phyloP scores from a whole-genome alignment of 1,140 invertebrate genomes.

The Pseudachorutes palmiensis region DNA sequence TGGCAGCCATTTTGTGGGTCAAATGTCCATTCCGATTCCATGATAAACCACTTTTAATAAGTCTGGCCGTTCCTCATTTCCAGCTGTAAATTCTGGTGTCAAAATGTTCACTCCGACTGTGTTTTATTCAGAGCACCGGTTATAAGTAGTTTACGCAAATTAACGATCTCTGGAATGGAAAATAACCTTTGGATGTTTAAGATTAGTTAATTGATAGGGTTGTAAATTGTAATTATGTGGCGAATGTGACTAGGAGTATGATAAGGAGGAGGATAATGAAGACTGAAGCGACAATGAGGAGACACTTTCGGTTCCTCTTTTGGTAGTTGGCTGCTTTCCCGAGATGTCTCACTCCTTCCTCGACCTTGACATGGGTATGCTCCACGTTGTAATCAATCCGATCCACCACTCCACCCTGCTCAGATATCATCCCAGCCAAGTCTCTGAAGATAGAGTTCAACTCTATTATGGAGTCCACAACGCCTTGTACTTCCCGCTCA shows the following conservation, averaged over 20 bases:
- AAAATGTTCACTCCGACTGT: too few relatives aligned
- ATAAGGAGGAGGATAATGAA: constrained; percentile 33
- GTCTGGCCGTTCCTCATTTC: too few relatives aligned
- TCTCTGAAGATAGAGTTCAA: constrained; percentile 89
- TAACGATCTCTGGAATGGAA: too few relatives aligned
- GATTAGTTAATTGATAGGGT: too few relatives aligned
- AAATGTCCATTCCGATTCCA: too few relatives aligned
- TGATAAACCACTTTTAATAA: too few relatives aligned
- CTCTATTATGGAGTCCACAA: constrained; percentile 85
- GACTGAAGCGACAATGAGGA: constrained; percentile 34
- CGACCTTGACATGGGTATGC: constrained; percentile 73
- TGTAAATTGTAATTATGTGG: too few relatives aligned
- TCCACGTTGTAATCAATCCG: constrained; percentile 95
- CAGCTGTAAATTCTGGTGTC: too few relatives aligned
- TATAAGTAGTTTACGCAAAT: too few relatives aligned
- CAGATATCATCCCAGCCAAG: constrained; percentile 53
- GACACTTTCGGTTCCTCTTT: constrained; percentile 71
- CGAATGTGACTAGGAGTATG: constrained; percentile 32
- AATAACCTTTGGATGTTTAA: too few relatives aligned
- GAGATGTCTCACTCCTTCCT: constrained; percentile 70
- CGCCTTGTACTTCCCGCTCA: constrained; percentile 80
- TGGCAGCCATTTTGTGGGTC: too few relatives aligned
- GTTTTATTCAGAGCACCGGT: too few relatives aligned
- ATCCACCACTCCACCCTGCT: constrained; percentile 88
- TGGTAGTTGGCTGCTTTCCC: constrained; percentile 74